Percentiles rank a stretch among this genome's conserved stretches.
Conservation (phyloP, 2,888 invertebrate genomes). For the Crematogaster levior region DNA sequence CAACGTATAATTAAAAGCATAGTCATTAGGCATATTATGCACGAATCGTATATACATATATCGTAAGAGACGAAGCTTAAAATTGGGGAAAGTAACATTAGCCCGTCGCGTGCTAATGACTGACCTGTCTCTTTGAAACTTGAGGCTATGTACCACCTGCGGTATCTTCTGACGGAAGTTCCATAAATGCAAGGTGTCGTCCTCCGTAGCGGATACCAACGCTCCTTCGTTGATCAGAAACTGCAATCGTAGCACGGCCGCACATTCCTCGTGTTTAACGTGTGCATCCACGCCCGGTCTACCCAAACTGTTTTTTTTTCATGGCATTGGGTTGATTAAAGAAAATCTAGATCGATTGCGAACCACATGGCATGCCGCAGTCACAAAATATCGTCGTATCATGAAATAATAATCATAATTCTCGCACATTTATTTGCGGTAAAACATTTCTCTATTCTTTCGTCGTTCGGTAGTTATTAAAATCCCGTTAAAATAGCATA, state of each 20-base stretch:
- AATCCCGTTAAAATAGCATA: not conserved
- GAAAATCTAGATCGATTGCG: conserved; percentile 51
- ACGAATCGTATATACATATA: not conserved
- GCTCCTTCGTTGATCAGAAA: conserved; percentile 99
- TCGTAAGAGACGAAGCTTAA: not conserved
- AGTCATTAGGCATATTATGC: not conserved
- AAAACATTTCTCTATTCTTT: not conserved
- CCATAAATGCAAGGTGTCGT: conserved; percentile 99
- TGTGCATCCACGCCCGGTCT: conserved; percentile 98
- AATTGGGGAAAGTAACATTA: not conserved
- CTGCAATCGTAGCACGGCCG: conserved; percentile 95
- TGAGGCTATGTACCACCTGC: conserved; percentile 97
- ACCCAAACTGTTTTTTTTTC: conserved; percentile 91
- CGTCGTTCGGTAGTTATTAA: not conserved
- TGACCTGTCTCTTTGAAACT: conserved; percentile 98
- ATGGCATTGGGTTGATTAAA: conserved; percentile 68
- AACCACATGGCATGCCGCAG: not conserved
- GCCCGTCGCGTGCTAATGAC: conserved; percentile 74
- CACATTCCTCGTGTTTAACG: conserved; percentile 93
- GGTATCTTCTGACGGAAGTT: conserved; percentile 97
- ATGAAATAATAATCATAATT: conserved; percentile 16
- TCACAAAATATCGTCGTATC: not conserved
- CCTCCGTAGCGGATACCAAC: conserved; percentile 97
- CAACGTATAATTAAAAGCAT: not conserved
- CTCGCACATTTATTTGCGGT: not conserved